Evolutionary conservation across 2,113 vertebrate genomes (phyloP), one percentile per base, ranked within the genome.

Genomic region (Poecilia latipinna): DNA sequence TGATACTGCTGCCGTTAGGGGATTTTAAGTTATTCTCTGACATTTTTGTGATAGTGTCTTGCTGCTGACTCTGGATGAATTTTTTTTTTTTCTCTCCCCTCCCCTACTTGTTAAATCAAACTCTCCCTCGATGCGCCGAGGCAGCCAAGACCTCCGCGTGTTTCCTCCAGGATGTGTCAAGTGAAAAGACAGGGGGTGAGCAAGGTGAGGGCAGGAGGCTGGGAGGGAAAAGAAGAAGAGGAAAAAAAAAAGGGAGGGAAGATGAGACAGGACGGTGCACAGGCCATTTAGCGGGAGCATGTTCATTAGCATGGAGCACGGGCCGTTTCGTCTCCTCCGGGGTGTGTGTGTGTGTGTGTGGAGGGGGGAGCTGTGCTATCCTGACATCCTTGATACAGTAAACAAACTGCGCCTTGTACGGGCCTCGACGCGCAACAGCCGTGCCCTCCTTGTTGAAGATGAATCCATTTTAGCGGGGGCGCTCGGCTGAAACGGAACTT

Each of bases 281-380:
- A 75, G 80, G 89, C 86, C 83, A 86, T 93, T 94, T 85, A 89
- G 76, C 65, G 69, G 82, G 65, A 78, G 89, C 85, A 85, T 90
- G 89, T 90, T 95, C 91, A 94, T 94, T 92, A 95, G 90, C 90
- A 89, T 92, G 82, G 79, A 81, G 86, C 85, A 82, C 72, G 78
- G 79, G 74, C 84, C 71, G 44, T 74, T 85, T 64, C 69, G 67
- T 42, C 77, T 84, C 87, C 74, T 70, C 48, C 0, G 84, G 79
- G 87, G 35, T 10, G 35, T 11, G 35, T 11, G 2, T 11, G 33
- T 1, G 35, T 11, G 35, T 10, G 35, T 35, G 35, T 10, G 35
- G 10, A 2, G 10, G 35, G 8, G 35, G 35, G 80, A 82, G 81
- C 82, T 57, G 71, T 72, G 74, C 75, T 84, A 70, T 78, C 24